Percentiles rank a stretch among this genome's conserved stretches.
These are phyloP conservation scores for Zaprionus bogoriensis DNA, from an alignment of 2,888 invertebrate species.

Conservation along the genomic window DNA sequence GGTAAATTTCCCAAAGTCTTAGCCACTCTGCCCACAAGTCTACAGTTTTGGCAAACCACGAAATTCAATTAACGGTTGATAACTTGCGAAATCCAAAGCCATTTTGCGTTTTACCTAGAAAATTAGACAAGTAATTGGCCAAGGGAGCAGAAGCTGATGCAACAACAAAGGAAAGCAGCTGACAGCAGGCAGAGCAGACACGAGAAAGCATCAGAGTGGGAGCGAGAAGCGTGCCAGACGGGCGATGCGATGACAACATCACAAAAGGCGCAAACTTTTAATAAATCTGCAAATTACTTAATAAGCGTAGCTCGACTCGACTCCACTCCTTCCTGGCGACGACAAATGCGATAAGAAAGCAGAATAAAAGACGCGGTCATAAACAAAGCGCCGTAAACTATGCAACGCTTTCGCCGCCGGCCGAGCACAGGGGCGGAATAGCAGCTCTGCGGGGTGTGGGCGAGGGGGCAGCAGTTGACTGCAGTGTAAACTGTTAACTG, in stretches of 20 bases:
- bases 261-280: constrained; percentile 68
- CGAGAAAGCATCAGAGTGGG: neutral
- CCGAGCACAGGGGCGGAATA: too few species aligned
- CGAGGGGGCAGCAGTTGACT: neutral
- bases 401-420: too few species aligned
- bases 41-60: neutral
- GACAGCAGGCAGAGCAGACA: neutral
- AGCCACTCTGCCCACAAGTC: neutral
- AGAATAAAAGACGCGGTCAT: constrained; percentile 29
- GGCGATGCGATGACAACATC: constrained; percentile 29
- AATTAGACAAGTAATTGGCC: constrained; percentile 67
- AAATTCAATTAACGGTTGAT: constrained; percentile 27
- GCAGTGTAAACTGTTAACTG: constrained; percentile 18
- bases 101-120: constrained; percentile 49
- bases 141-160: too few species aligned
- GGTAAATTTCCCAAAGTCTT: neutral
- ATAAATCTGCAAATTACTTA: constrained; percentile 76
- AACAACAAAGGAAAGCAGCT: neutral
- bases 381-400: constrained; percentile 67
- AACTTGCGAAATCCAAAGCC: constrained; percentile 2
- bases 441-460: neutral
- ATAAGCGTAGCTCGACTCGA: too few species aligned
- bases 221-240: neutral
- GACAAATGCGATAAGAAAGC: constrained; percentile 35
- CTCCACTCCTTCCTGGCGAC: neutral